Conservation (phyloP, 2,888 invertebrate genomes). For the Agriopis marginaria region DNA sequence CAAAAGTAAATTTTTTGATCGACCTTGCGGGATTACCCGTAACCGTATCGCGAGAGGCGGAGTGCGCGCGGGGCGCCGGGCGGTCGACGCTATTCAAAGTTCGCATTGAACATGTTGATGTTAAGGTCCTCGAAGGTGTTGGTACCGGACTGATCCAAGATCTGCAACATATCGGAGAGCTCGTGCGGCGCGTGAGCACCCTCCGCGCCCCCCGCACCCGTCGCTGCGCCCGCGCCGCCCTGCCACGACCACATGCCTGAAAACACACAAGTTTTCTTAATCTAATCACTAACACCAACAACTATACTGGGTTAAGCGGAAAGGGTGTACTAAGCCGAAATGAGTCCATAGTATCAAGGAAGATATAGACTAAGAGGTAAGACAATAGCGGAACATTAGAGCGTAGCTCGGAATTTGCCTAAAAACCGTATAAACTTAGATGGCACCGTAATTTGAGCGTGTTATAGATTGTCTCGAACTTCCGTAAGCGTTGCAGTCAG, state of each 20-base stretch:
- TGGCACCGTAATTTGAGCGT: no score
- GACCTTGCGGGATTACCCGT: slow-evolving; percentile 31
- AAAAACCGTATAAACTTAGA: no score
- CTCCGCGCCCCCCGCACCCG: slow-evolving; percentile 59
- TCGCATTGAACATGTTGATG: slow-evolving; percentile 95
- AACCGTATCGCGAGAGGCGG: slow-evolving; percentile 36
- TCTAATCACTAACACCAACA: neutral
- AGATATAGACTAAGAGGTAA: no score
- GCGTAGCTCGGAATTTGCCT: no score
- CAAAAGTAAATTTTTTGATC: slow-evolving; percentile 39
- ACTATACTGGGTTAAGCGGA: no score
- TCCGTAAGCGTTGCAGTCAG: no score
- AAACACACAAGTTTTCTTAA: slow-evolving; percentile 3
- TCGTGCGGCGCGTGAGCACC: slow-evolving; percentile 88
- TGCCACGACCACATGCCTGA: slow-evolving; percentile 94
- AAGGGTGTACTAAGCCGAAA: no score
- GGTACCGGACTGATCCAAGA: slow-evolving; percentile 94
- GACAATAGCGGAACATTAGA: no score
- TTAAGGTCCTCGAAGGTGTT: slow-evolving; percentile 95
- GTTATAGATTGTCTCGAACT: no score
- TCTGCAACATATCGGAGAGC: slow-evolving; percentile 96
- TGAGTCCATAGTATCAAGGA: no score
- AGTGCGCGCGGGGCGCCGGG: slow-evolving; percentile 39
- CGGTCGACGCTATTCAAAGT: slow-evolving; percentile 70
- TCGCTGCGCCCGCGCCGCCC: slow-evolving; percentile 73